Evolutionary conservation across 1,140 invertebrate species (phyloP).

Genomic region (Dufourea novaeangliae): DNA sequence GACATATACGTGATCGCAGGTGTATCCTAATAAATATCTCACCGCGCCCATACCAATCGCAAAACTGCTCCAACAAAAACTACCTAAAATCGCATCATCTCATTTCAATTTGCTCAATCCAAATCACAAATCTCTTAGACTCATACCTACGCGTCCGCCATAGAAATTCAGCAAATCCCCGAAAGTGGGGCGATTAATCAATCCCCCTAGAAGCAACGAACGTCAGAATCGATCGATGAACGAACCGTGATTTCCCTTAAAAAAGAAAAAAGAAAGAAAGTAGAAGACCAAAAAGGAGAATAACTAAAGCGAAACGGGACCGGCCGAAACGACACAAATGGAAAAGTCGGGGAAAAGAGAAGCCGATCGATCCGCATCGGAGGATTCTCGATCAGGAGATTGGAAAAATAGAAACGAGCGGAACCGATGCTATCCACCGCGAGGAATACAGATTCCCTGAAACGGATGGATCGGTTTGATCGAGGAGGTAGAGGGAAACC

Average conservation of each 20-base stretch:
- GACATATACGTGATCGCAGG: too few species aligned
- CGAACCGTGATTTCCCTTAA: neutral
- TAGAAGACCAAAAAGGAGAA: neutral
- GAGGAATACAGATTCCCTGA: neutral
- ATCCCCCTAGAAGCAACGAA: neutral
- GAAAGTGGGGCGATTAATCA: neutral
- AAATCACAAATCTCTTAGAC: too few species aligned
- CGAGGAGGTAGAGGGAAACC: neutral
- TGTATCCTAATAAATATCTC: too few species aligned
- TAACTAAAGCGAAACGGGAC: neutral
- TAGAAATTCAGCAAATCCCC: neutral
- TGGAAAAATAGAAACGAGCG: neutral
- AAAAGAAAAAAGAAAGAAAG: neutral
- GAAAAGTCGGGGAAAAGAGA: neutral
- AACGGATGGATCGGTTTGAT: neutral
- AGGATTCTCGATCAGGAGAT: slow-evolving; percentile 13
- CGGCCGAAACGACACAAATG: neutral
- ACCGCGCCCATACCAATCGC: too few species aligned
- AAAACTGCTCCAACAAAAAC: too few species aligned
- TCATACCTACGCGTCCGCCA: too few species aligned
- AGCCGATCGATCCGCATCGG: neutral
- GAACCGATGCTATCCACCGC: neutral
- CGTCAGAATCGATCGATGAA: neutral
- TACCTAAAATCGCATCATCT: too few species aligned
- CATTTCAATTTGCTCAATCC: too few species aligned